phyloP scores from a whole-genome alignment of 2,113 vertebrate species.

The Siniperca knerii region DNA sequence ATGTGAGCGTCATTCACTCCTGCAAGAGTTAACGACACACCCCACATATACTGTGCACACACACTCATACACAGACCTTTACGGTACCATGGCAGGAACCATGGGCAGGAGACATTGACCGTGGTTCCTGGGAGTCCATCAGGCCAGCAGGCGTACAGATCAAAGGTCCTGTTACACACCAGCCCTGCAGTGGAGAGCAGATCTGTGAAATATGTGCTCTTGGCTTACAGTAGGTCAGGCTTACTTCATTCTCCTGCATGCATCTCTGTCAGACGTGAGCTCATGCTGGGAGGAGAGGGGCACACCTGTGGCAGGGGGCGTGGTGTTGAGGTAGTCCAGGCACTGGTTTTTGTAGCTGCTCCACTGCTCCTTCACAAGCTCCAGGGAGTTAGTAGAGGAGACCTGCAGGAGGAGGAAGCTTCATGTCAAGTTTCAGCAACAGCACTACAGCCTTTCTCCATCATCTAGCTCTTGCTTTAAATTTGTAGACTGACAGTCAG shows the following conservation, averaged over 20 bases:
- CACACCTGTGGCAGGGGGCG: constrained; percentile 75
- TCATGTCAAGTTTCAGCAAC: background rate
- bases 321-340: constrained; percentile 63
- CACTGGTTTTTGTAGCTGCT: constrained; percentile 83
- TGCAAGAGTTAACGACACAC: background rate
- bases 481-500: background rate
- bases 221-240: background rate
- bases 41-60: background rate
- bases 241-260: background rate
- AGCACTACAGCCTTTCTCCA: background rate
- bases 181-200: constrained; percentile 78
- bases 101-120: constrained; percentile 94
- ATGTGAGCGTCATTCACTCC: too few species aligned
- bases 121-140: constrained; percentile 89
- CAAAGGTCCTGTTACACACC: constrained; percentile 95
- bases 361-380: constrained; percentile 83
- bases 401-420: constrained; percentile 60
- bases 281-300: background rate
- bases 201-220: background rate
- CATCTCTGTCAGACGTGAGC: background rate
- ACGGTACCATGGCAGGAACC: constrained; percentile 92
- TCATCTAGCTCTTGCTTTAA: background rate
- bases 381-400: constrained; percentile 76
- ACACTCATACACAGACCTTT: constrained; percentile 81
- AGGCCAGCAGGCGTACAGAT: constrained; percentile 94